Conservation (phyloP, 2,113 vertebrate species). For the Eubucco bourcierii region DNA sequence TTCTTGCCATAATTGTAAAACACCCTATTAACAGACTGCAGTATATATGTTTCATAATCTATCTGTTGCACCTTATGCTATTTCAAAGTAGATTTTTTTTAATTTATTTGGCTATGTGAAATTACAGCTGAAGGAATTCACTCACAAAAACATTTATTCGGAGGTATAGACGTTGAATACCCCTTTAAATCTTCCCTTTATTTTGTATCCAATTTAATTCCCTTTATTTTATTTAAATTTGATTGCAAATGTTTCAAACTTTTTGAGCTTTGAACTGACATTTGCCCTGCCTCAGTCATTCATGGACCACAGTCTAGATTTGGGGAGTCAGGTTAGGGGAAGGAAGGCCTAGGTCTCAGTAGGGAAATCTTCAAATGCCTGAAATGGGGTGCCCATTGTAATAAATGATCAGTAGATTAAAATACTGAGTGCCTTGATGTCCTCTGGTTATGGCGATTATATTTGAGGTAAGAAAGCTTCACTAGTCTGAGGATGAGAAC, state of each 20-base stretch:
- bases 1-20: neutral
- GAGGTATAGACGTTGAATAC: neutral
- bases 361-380: neutral
- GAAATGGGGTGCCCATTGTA: neutral
- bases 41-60: neutral
- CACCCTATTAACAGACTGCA: neutral
- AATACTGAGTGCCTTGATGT: neutral
- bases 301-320: neutral
- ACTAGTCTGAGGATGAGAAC: neutral
- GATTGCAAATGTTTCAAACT: neutral
- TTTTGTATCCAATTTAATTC: neutral
- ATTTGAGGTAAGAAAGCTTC: neutral
- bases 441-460: neutral
- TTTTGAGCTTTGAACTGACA: neutral
- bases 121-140: neutral
- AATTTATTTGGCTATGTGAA: neutral
- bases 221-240: no score
- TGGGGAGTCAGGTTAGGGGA: neutral
- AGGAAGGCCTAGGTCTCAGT: neutral
- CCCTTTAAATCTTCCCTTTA: neutral
- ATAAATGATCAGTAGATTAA: neutral
- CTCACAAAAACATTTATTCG: neutral
- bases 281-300: neutral
- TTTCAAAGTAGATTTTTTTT: neutral
- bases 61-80: neutral